Base-by-base conservation (phyloP, 2,113 vertebrate species). In the Hydrolagus affinis region DNA sequence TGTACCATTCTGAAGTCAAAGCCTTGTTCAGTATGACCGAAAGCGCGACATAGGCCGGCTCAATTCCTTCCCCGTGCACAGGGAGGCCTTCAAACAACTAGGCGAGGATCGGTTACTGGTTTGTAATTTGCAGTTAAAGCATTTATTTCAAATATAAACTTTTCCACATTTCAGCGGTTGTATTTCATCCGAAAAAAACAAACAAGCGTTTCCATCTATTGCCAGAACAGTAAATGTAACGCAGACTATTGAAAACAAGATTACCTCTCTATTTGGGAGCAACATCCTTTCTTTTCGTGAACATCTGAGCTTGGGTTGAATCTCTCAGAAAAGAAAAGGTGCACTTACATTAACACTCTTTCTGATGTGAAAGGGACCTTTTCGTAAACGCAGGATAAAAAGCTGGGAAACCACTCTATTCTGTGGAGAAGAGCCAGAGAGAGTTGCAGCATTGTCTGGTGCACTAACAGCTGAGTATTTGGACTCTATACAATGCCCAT, bases 161-260 rank as follows among this genome's bases (percentile, higher is more conserved):
- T 11, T 23, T 14, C 25, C 70, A 72, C 25, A 72, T 30, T 72
- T 72, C 70, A 30, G 25, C 28, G 0, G 0, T 72, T 23, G 15
- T 28, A 12, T 21, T 72, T 72, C 25, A 28, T 28, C 44, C 44
- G 44, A 44, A 44, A 44, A 72, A 72, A 72, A 23, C n/a, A n/a
- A 23, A 23, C 28, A 14, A 72, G 25, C 8, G 30, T 72, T 28
- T 72, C 12, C 25, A 6, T n/a, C 70, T 28, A 14, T 12, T 15
- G 30, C 70, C 70, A 72, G 11, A 72, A 72, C 25, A 72, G 70
- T 72, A 72, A 69, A 72, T 72, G 25, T n/a, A 72, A 72, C 25
- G 70, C 70, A 23, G 25, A 72, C 70, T 11, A 72, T 72, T 8
- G 4, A 12, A 21, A 72, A 28, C 25, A 25, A 12, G 9, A 25